Evolutionary conservation across 2,888 invertebrate genomes (phyloP), one percentile per base, ranked within the genome.

Genomic region (Pyrochroa serraticornis): DNA sequence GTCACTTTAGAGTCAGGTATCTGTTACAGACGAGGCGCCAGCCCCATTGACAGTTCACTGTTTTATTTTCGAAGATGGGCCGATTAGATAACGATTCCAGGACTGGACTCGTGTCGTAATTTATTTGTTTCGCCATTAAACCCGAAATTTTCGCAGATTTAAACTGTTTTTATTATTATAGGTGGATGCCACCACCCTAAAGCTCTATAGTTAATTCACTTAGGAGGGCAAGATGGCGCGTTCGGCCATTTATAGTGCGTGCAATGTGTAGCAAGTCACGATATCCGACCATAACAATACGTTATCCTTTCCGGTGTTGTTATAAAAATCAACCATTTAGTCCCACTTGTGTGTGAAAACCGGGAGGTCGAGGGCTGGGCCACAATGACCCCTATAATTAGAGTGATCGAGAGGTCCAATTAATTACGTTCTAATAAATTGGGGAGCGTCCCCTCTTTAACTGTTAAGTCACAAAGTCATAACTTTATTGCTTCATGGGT

Each of bases 41-140:
- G 66, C 39, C 37, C 14, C 66, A 68, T 69, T 72, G 74, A 74
- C 74, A 74, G 74, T 64, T 68, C 62, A 60, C 57, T 71, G 71
- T 72, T 67, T 58, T 69, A 66, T 68, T 65, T 70, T 69, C 67
- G 42, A 49, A 67, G 71, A 70, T 70, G 59, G 36, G 31, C 52
- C 44, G 69, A 73, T 73, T 68, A 72, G 67, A 68, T 68, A 46
- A 44, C n/a, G 0, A 1, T 32, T 48, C 14, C 39, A 12, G 8
- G 33, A 22, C 13, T n/a, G n/a, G n/a, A n/a, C n/a, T n/a, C n/a
- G n/a, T n/a, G n/a, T n/a, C n/a, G n/a, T n/a, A n/a, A 10, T 22
- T 13, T 41, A 41, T 30, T 41, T 30, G 31, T 41, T 9, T n/a
- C 22, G 39, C 45, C 46, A 46, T 53, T 53, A 45, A 56, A 45